Evolutionary conservation across 2,797 vertebrate species (phyloP).

Genomic region (Parauchenoglanis punctatus): DNA sequence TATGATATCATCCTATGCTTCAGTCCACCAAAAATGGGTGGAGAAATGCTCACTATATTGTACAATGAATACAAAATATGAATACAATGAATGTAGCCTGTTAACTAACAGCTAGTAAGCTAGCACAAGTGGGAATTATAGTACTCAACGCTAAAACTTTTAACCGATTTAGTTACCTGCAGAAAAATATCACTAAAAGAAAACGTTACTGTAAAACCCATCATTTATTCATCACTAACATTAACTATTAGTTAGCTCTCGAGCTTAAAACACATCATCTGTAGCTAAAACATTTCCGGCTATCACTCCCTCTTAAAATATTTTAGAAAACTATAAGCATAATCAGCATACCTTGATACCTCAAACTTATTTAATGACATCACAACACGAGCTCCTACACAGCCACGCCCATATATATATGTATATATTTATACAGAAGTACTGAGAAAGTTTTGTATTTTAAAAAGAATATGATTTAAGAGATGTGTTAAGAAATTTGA

Average conservation of each 20-base stretch:
- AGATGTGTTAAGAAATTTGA: neutral
- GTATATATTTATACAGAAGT: neutral
- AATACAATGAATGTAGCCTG: neutral
- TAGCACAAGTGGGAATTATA: neutral
- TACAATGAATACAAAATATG: neutral
- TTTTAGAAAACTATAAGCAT: too few species aligned
- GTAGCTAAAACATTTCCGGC: neutral
- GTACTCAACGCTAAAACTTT: neutral
- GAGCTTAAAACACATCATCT: neutral
- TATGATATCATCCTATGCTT: neutral
- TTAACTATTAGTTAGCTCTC: neutral
- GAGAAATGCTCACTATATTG: neutral
- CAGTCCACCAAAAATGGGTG: neutral
- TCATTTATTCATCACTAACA: neutral
- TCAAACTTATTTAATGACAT: neutral
- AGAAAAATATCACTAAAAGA: neutral
- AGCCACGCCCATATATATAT: neutral
- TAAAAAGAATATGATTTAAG: neutral
- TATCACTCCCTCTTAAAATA: too few species aligned
- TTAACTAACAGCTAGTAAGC: neutral
- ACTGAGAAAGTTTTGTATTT: too few species aligned
- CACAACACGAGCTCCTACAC: neutral
- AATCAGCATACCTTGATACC: too few species aligned
- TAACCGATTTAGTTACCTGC: neutral
- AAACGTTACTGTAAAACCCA: neutral